phyloP scores from a whole-genome alignment of 2,113 vertebrate species.

The Camarhynchus parvulus region DNA sequence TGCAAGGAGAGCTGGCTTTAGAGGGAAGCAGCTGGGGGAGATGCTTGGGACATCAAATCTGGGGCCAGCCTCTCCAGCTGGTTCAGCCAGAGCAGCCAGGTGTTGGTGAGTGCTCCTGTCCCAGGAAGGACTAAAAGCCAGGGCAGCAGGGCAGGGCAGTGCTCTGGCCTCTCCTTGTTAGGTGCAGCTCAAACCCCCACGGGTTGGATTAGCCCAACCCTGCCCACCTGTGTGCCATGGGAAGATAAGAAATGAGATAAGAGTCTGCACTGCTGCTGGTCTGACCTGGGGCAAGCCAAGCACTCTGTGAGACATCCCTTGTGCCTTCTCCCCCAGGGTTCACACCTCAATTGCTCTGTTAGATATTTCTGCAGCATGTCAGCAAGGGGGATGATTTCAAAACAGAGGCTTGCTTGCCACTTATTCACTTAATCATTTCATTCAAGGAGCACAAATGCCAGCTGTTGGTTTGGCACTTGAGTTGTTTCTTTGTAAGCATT shows the following conservation, averaged over 20 bases:
- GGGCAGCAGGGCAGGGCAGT: not conserved
- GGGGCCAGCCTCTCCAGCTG: not conserved
- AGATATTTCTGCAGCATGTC: not conserved
- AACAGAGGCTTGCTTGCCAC: not conserved
- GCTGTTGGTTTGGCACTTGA: not conserved
- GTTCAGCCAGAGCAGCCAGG: not conserved
- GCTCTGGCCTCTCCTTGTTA: not conserved
- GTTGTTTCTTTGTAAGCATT: not conserved
- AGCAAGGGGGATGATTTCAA: not conserved
- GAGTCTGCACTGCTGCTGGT: not conserved
- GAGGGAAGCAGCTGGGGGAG: not conserved
- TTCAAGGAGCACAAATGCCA: not conserved
- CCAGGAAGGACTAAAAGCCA: not conserved
- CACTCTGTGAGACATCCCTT: not conserved
- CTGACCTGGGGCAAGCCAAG: not conserved
- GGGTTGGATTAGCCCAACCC: rapidly evolving
- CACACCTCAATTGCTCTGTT: rapidly evolving
- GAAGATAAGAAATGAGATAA: not conserved
- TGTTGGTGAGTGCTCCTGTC: not conserved
- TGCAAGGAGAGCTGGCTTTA: not conserved
- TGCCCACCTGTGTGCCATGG: not conserved
- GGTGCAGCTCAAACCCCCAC: rapidly evolving
- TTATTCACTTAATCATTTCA: not conserved
- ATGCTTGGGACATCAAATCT: not conserved
- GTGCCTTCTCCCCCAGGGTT: not conserved